Base-by-base conservation (phyloP, 2,113 vertebrate genomes). In the Gadus chalcogrammus region DNA sequence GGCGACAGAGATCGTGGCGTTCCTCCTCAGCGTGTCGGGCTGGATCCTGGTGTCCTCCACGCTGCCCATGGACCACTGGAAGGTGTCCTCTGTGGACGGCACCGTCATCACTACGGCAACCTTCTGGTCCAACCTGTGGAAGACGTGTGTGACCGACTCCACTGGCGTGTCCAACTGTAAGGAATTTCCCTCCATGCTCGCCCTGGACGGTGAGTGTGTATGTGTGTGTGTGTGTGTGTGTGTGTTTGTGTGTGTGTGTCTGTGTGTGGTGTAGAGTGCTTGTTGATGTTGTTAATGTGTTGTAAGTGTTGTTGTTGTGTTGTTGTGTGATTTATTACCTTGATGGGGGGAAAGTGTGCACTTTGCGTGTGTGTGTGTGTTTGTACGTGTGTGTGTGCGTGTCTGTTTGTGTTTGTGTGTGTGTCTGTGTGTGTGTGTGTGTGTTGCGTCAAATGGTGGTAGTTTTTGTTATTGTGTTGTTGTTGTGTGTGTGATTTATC, bases 41-140 rank as follows among this genome's bases (percentile, higher is more conserved):
- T 98, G 94, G 96, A 92, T 97, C 70, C 91, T 97, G 64, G 91
- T 94, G 48, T 95, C 93, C 16, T 97, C 95, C 76, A 97, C 95
- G 27, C 79, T 97, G 84, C 94, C 95, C 64, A 95, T 92, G 64
- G 95, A 97, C 82, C 96, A 97, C 87, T 98, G 96, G 96, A 97
- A 97, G 70, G 96, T 98, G 59, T 96, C 95, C 52, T 92, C 93
- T 59, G 90, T 94, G 71, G 96, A 98, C 65, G 96, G 96, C 80
- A 94, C 94, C 0, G 95, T 98, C 71, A 98, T 98, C 88, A 98
- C 96, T 86, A 97, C 96, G n/a, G 94, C 95, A 65, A 95, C 95
- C 65, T 97, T 86, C 81, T 98, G 94, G 93, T 93, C 95, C 80
- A 98, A 97, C 81, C 90, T 98, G 53, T 98, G 96, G 96, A 98